Conservation (phyloP, 2,888 invertebrate species). For the Flexamia atlantica region DNA sequence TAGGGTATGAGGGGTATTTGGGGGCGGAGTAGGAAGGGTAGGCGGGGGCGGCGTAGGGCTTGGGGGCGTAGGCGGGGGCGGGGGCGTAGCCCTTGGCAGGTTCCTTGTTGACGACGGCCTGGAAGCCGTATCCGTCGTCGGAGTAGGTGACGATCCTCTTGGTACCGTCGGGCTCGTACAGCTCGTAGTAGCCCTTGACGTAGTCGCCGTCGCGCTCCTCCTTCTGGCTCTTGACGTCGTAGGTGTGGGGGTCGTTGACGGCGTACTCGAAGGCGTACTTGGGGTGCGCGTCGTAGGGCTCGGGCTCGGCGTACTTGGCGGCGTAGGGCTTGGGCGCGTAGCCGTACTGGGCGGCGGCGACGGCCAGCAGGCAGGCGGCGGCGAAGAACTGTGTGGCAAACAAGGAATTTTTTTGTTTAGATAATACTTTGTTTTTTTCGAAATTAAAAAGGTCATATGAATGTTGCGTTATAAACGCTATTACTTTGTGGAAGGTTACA, state of each 20-base stretch:
- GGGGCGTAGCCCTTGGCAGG: slow-evolving; percentile 37
- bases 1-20: slow-evolving; percentile 46
- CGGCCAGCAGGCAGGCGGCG: slow-evolving; percentile 51
- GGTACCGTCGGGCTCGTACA: slow-evolving; percentile 64
- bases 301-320: slow-evolving; percentile 54
- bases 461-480: no score
- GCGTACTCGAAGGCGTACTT: slow-evolving; percentile 62
- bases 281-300: slow-evolving; percentile 51
- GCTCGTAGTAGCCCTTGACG: slow-evolving; percentile 69
- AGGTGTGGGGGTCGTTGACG: slow-evolving; percentile 69
- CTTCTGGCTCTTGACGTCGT: slow-evolving; percentile 70
- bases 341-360: slow-evolving; percentile 58
- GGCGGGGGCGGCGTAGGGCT: slow-evolving; percentile 62
- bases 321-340: slow-evolving; percentile 37
- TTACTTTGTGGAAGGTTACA: no score
- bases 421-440: no score
- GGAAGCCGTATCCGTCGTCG: slow-evolving; percentile 71
- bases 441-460: no score
- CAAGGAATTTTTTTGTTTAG: not conserved
- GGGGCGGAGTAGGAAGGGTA: slow-evolving; percentile 53
- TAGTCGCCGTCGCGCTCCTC: slow-evolving; percentile 69
- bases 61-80: slow-evolving; percentile 65
- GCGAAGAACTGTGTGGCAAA: slow-evolving; percentile 42
- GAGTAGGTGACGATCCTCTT: slow-evolving; percentile 67
- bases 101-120: slow-evolving; percentile 70